These are phyloP conservation scores for Microhierax caerulescens DNA, from an alignment of 2,797 vertebrate species.

Conservation along the genomic window DNA sequence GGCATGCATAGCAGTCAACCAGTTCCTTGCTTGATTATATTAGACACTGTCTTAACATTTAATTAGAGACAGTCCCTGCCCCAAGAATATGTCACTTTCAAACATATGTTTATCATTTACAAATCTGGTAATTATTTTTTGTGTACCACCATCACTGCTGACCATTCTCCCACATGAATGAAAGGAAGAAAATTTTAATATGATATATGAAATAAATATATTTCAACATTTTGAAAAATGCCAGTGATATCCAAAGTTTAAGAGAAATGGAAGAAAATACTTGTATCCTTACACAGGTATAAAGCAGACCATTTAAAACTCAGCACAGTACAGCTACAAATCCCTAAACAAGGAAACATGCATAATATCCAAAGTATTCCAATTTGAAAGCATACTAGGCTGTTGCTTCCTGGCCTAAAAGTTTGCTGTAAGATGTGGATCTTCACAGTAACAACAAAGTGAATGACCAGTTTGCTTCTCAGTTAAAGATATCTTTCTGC, in stretches of 20 bases:
- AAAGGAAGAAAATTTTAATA: neutral
- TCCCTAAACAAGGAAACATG: neutral
- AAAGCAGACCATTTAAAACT: neutral
- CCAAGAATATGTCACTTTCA: neutral
- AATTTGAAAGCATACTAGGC: neutral
- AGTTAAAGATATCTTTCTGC: neutral
- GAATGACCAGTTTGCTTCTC: neutral
- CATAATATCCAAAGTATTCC: neutral
- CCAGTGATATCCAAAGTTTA: neutral
- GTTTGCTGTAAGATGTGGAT: neutral
- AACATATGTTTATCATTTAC: constrained; percentile 2
- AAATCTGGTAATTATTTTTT: constrained; percentile 2
- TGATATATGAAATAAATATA: neutral
- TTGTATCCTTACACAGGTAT: neutral
- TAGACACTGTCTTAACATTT: neutral
- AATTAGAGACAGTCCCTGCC: neutral
- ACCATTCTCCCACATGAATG: neutral
- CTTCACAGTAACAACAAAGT: neutral
- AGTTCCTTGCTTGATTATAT: neutral
- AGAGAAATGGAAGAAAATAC: neutral
- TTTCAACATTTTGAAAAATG: neutral
- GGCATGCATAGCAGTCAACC: neutral
- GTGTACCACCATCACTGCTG: neutral
- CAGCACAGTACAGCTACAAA: neutral
- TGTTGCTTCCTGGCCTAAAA: neutral